Conservation (phyloP, 2,888 invertebrate genomes). For the Palloptera scutellata region DNA sequence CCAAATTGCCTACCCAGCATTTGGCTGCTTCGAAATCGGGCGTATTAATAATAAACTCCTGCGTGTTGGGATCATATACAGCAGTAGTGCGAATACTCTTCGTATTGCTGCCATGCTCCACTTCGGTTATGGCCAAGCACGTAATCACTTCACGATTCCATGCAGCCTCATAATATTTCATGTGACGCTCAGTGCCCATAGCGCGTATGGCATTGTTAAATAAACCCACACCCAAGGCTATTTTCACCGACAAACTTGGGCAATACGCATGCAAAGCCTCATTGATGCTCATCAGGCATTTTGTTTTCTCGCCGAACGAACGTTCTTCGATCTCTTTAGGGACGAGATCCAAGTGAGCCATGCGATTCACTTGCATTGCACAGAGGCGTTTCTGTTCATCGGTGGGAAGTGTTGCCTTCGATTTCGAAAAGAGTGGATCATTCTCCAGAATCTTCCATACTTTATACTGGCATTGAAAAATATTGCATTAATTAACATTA, state of each 20-base stretch:
- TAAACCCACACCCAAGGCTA: conserved; percentile 78
- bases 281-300: conserved; percentile 77
- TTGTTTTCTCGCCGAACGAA: conserved; percentile 74
- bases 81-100: conserved; percentile 91
- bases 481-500: background rate
- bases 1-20: conserved; percentile 95
- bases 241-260: conserved; percentile 79
- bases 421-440: conserved; percentile 80
- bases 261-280: conserved; percentile 76
- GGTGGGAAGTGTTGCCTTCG: conserved; percentile 69
- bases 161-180: conserved; percentile 73
- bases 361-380: conserved; percentile 73
- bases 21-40: conserved; percentile 96
- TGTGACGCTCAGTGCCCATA: conserved; percentile 78
- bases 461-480: conserved; percentile 70
- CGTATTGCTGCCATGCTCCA: conserved; percentile 94
- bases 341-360: conserved; percentile 73
- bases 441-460: conserved; percentile 80
- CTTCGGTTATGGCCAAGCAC: conserved; percentile 90
- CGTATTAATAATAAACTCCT: conserved; percentile 87
- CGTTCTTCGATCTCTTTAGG: conserved; percentile 70
- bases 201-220: conserved; percentile 79
- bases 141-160: conserved; percentile 79
- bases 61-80: conserved; percentile 78
- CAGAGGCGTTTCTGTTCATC: conserved; percentile 79